Percentiles rank a stretch among this genome's conserved stretches.
Conservation (phyloP, 2,888 invertebrate genomes). For the Cryptosula pallasiana region DNA sequence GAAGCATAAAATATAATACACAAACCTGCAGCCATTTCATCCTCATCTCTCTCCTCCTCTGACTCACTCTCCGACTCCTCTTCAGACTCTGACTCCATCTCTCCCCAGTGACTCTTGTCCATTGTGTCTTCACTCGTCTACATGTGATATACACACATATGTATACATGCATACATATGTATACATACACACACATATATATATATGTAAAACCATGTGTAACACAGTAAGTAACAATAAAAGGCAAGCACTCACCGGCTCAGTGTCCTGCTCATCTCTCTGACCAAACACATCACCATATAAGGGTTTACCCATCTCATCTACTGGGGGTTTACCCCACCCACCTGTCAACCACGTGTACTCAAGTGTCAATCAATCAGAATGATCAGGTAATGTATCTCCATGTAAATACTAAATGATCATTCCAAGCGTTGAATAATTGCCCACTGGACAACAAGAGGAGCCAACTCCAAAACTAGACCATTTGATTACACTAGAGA, state of each 20-base stretch:
- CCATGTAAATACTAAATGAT: too few species aligned
- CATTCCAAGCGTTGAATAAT: too few species aligned
- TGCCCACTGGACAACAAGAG: too few species aligned
- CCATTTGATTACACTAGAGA: too few species aligned
- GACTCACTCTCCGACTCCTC: constrained; percentile 42
- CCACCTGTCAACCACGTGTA: constrained; percentile 59
- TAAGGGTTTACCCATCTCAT: constrained; percentile 92
- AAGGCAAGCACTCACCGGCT: constrained; percentile 11
- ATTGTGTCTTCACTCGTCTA: constrained; percentile 70
- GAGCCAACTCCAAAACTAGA: too few species aligned
- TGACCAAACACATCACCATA: constrained; percentile 98
- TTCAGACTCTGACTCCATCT: constrained; percentile 85
- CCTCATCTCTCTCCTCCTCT: constrained; percentile 47
- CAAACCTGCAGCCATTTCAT: constrained; percentile 52
- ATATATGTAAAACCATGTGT: too few species aligned
- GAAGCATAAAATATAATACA: too few species aligned
- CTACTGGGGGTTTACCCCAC: constrained; percentile 99
- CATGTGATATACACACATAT: not conserved
- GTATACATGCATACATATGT: not conserved
- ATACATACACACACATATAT: too few species aligned
- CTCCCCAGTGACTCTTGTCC: constrained; percentile 93
- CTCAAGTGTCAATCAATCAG: too few species aligned
- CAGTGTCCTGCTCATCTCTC: not conserved
- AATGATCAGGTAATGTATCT: too few species aligned
- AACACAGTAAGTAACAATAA: too few species aligned